These are phyloP conservation scores for Phalacrocorax aristotelis DNA, from an alignment of 2,113 vertebrate species.

Conservation along the genomic window DNA sequence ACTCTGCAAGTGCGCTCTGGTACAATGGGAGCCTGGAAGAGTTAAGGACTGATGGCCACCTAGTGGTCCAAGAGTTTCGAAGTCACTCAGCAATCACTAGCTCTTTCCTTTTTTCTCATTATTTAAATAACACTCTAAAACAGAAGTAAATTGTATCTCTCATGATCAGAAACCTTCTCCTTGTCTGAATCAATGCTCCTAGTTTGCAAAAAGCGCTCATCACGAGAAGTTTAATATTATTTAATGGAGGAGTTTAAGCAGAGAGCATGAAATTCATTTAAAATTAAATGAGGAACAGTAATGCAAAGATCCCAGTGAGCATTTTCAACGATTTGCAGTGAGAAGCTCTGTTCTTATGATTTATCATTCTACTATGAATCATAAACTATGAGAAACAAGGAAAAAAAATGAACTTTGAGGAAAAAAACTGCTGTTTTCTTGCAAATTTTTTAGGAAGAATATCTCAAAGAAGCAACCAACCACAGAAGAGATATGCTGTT, in stretches of 20 bases:
- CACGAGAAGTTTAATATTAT: neutral
- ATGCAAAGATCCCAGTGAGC: neutral
- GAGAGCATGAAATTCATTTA: constrained; percentile 2
- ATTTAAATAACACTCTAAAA: neutral
- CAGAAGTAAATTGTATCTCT: neutral
- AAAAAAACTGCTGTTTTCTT: neutral
- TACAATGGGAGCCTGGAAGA: neutral
- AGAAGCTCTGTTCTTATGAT: neutral
- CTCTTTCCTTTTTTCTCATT: neutral
- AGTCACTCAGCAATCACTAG: neutral
- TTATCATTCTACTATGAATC: neutral
- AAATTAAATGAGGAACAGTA: neutral
- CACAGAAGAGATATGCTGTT: neutral
- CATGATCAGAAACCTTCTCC: neutral
- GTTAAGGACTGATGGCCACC: neutral
- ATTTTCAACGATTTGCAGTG: neutral
- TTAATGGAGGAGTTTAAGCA: neutral
- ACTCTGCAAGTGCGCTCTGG: neutral
- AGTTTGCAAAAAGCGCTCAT: neutral
- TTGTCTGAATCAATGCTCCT: neutral
- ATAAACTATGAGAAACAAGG: neutral
- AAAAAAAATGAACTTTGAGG: neutral
- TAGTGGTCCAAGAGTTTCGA: neutral
- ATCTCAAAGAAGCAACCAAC: neutral
- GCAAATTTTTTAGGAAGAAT: neutral